Evolutionary conservation across 2,797 vertebrate species (phyloP).

Genomic region (Heliangelus exortis): DNA sequence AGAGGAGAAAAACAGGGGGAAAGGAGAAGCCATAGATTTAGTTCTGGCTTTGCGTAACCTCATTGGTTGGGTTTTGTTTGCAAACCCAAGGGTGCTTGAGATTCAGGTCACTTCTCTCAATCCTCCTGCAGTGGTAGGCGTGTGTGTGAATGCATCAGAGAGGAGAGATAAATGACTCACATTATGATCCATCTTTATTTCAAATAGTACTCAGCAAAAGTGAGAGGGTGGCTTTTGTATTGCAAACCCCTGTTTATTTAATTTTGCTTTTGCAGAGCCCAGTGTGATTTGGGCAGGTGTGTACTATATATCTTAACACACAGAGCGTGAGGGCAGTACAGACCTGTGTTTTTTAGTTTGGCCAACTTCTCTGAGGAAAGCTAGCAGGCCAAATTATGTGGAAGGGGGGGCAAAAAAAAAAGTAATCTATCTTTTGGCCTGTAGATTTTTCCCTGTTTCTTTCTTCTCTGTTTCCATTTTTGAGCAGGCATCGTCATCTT

Average conservation of each 20-base stretch:
- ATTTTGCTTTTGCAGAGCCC: neutral
- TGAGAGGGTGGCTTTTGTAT: conserved; percentile 37
- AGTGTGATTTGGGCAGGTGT: neutral
- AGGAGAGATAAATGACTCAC: conserved; percentile 61
- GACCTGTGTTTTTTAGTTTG: neutral
- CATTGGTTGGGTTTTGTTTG: conserved; percentile 28
- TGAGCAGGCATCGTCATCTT: neutral
- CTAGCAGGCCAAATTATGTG: neutral
- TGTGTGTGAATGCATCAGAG: conserved; percentile 52
- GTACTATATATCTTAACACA: neutral
- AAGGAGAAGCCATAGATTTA: neutral
- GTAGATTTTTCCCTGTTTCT: neutral
- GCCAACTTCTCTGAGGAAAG: neutral
- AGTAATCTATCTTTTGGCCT: neutral
- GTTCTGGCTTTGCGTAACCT: conserved; percentile 36
- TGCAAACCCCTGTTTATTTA: conserved; percentile 10
- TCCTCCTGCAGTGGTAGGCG: conserved; percentile 52
- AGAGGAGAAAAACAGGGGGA: neutral
- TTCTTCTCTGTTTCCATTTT: neutral
- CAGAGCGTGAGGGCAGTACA: neutral
- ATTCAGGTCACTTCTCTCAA: conserved; percentile 66
- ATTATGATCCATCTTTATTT: conserved; percentile 65
- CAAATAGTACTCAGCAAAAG: conserved; percentile 15
- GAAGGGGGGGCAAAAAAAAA: neutral
- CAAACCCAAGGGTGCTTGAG: conserved; percentile 54